Conservation (phyloP, 2,888 invertebrate genomes). For the Dromius quadrimaculatus region DNA sequence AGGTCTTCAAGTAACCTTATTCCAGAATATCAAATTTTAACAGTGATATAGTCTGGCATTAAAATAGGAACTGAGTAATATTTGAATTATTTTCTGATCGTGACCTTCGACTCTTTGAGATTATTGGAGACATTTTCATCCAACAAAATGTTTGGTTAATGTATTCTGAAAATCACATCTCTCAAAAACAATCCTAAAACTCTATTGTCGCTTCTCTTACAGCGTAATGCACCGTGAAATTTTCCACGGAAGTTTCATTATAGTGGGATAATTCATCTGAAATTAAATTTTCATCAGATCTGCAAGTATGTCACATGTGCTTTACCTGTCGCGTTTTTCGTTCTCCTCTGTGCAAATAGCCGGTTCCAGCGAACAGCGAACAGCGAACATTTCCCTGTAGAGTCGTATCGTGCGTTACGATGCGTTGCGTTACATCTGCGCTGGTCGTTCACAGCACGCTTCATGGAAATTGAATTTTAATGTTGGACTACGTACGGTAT, state of each 20-base stretch:
- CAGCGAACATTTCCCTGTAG: slow-evolving; percentile 1
- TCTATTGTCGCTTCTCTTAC: too few species aligned
- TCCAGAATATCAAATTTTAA: too few species aligned
- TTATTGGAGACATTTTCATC: too few species aligned
- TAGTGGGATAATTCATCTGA: slow-evolving; percentile 38
- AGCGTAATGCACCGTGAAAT: slow-evolving; percentile 1
- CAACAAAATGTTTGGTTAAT: too few species aligned
- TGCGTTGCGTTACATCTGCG: slow-evolving; percentile 17
- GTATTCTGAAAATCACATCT: too few species aligned
- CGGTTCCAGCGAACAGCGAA: too few species aligned
- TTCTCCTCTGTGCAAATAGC: not conserved
- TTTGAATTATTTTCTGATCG: too few species aligned
- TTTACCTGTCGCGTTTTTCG: not conserved
- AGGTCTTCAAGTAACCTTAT: too few species aligned
- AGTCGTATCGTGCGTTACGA: not conserved
- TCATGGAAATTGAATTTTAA: slow-evolving; percentile 48
- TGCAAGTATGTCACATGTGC: slow-evolving; percentile 19
- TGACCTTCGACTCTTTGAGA: too few species aligned
- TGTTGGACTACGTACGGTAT: slow-evolving; percentile 39
- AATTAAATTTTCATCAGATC: slow-evolving; percentile 49
- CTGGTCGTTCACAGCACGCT: slow-evolving; percentile 24
- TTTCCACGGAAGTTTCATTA: slow-evolving; percentile 39
- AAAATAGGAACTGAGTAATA: too few species aligned
- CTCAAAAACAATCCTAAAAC: too few species aligned
- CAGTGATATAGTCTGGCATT: too few species aligned